Base-by-base conservation (phyloP, 2,113 vertebrate genomes). In the Leptodactylus fuscus region DNA sequence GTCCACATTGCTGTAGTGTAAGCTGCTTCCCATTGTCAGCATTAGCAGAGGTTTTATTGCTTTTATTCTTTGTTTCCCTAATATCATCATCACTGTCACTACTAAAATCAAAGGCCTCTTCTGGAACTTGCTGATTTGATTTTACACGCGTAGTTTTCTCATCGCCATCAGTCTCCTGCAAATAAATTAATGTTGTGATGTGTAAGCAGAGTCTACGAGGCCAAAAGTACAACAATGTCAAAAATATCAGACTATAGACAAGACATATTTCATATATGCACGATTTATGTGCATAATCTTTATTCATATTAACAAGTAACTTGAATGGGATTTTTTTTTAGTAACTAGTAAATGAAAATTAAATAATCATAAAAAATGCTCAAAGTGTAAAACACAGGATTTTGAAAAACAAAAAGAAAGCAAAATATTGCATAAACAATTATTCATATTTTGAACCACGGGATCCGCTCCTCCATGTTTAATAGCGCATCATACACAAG, bases 81-180 rank as follows among this genome's bases (percentile, higher is more conserved):
- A 87, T 5, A 12, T 98, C 96, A 12, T 96, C 95, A 77, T 97
- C 97, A 90, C 96, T 98, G 10, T 93, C 92, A 86, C 97, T 95
- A 88, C 95, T 95, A 80, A 95, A 94, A 88, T 94, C 94, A 71
- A 87, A 84, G 12, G 90, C 89, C 6, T 89, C 90, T 81, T 41
- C 87, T 15, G 87, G 81, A n/a, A 87, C 10, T 0, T 81, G 78
- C 55, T 83, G 38, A 8, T 71, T 58, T 76, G 60, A n/a, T 1
- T 48, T 87, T 10, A 8, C 15, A 0, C 58, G 51, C 51, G 69
- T 80, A 87, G 13, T n/a, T 55, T 82, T 76, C 78, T 90, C 87
- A 58, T 81, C 87, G 81, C 15, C 11, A 7, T 90, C 87, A 60
- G 49, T 70, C 77, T 4, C 53, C 93, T 94, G 7, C 4, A 69